Evolutionary conservation across 2,797 vertebrate species (phyloP).

Genomic region (Melanotaenia pygmaea): DNA sequence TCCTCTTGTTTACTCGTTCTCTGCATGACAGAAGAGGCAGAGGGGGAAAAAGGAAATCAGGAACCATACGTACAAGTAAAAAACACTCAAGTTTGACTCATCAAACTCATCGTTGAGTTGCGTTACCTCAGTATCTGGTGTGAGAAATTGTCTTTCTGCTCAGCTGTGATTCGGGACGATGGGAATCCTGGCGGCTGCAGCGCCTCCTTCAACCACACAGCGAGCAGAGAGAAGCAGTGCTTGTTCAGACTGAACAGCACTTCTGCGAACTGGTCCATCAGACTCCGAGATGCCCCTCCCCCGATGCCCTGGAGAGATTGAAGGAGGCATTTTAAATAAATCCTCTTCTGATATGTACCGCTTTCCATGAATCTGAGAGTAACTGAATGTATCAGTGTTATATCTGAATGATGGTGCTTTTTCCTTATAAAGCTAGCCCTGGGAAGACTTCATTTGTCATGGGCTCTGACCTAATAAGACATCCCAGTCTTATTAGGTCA

Average conservation of each 20-base stretch:
- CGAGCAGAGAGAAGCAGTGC: slow-evolving; percentile 94
- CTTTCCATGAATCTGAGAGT: background rate
- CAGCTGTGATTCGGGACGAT: slow-evolving; percentile 88
- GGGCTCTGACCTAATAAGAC: too few relatives aligned
- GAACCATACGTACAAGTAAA: background rate
- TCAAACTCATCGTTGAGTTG: background rate
- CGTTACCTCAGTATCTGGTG: slow-evolving; percentile 95
- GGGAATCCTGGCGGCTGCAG: slow-evolving; percentile 94
- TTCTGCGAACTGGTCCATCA: slow-evolving; percentile 98
- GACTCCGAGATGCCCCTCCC: slow-evolving; percentile 93
- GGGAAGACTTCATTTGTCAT: too few relatives aligned
- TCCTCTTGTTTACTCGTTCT: slow-evolving; percentile 97
- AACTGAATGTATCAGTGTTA: background rate
- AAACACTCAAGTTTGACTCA: background rate
- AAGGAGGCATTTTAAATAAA: slow-evolving; percentile 4
- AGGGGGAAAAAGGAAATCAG: background rate
- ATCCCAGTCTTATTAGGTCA: background rate
- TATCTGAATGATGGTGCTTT: background rate
- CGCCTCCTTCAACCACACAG: slow-evolving; percentile 94
- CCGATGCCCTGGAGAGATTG: slow-evolving; percentile 87
- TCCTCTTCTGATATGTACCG: background rate
- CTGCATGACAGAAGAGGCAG: slow-evolving; percentile 69
- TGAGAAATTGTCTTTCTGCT: slow-evolving; percentile 96
- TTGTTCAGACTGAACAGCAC: slow-evolving; percentile 97
- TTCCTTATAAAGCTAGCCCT: background rate